Evolutionary conservation across 2,888 invertebrate genomes (phyloP).

Genomic region (Synergus laeviventris): DNA sequence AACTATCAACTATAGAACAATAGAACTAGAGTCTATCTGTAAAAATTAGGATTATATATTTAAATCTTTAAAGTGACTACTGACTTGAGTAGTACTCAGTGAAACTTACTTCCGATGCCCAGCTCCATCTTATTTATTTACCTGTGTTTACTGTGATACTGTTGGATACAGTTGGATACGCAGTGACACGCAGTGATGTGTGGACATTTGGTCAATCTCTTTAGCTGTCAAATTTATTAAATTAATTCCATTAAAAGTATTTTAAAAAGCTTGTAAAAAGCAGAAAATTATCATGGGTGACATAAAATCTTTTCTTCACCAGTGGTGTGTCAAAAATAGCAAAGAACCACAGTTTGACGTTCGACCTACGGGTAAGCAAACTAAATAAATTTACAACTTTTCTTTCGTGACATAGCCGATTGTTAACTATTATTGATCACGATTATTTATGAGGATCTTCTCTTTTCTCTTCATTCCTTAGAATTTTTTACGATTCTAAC

Average conservation of each 20-base stretch:
- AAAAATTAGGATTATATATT: too few species aligned
- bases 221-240: not conserved
- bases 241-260: not conserved
- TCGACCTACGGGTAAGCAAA: slow-evolving; percentile 84
- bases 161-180: too few species aligned
- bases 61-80: too few species aligned
- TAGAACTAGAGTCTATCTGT: too few species aligned
- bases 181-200: too few species aligned
- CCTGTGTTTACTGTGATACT: too few species aligned
- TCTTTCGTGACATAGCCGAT: not conserved
- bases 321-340: slow-evolving; percentile 90
- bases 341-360: slow-evolving; percentile 88
- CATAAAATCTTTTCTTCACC: slow-evolving; percentile 92
- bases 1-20: too few species aligned
- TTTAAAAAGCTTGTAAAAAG: not conserved
- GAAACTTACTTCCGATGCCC: too few species aligned
- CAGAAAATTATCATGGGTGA: slow-evolving; percentile 77
- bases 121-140: too few species aligned
- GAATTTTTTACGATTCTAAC: not conserved
- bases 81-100: too few species aligned
- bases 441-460: not conserved
- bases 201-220: too few species aligned
- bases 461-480: not conserved
- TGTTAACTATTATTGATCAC: too few species aligned
- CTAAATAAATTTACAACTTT: not conserved